Conservation (phyloP, 2,797 vertebrate genomes). For the Podargus strigoides region DNA sequence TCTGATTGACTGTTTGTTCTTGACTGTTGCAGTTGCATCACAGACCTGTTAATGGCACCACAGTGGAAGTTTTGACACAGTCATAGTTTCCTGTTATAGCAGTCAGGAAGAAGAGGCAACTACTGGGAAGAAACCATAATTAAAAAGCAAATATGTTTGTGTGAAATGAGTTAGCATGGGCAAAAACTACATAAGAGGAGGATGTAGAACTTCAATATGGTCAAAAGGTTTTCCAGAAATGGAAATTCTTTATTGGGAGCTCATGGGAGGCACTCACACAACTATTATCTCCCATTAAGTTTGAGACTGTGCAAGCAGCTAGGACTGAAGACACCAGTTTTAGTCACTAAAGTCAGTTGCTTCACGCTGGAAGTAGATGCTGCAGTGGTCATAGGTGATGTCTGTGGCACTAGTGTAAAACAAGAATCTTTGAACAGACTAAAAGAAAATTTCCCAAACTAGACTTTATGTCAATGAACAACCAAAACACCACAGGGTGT, state of each 20-base stretch:
- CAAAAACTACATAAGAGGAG: background rate
- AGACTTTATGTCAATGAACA: background rate
- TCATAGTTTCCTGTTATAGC: background rate
- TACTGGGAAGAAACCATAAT: background rate
- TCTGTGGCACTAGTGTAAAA: background rate
- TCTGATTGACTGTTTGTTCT: background rate
- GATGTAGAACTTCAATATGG: background rate
- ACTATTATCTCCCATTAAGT: background rate
- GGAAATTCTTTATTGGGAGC: background rate
- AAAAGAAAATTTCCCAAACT: background rate
- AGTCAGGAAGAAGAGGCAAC: background rate
- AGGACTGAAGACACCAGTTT: background rate
- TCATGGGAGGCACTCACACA: background rate
- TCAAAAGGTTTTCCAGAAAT: background rate
- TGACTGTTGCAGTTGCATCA: background rate
- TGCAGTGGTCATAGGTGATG: background rate
- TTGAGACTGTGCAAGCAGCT: background rate
- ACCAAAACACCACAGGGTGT: background rate
- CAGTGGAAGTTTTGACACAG: background rate
- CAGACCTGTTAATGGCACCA: background rate
- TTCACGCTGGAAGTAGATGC: background rate
- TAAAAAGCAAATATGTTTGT: background rate
- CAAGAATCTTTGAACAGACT: background rate
- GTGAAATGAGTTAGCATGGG: background rate
- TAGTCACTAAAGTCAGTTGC: background rate